Evolutionary conservation across 2,888 invertebrate species (phyloP).

Genomic region (Oasisia sp.): DNA sequence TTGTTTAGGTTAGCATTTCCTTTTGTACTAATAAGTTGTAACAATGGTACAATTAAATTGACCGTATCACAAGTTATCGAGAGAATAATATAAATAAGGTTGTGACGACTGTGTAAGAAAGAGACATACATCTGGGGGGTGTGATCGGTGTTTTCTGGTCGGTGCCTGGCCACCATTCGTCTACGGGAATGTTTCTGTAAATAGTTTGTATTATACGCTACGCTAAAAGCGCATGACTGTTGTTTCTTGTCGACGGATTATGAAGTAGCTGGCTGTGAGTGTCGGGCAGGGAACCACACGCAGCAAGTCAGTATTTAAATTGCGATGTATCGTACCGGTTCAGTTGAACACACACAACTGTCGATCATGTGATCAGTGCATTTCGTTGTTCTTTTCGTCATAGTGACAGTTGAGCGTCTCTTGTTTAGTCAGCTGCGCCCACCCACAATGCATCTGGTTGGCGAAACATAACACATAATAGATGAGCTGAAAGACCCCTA

Average conservation of each 20-base stretch:
- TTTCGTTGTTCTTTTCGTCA: conserved; percentile 6
- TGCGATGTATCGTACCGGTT: conserved; percentile 13
- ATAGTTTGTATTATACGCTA: background rate
- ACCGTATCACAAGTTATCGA: no score
- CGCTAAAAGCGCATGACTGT: conserved; percentile 13
- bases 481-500: background rate
- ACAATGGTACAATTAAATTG: no score
- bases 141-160: background rate
- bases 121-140: background rate
- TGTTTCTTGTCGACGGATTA: conserved; percentile 10
- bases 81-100: background rate
- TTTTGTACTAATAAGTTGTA: no score
- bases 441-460: background rate
- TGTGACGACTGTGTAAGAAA: background rate
- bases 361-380: conserved; percentile 11
- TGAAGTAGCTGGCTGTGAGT: background rate
- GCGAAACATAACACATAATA: background rate
- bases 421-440: background rate
- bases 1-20: no score
- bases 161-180: background rate
- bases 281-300: background rate
- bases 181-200: conserved; percentile 11
- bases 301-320: conserved; percentile 5
- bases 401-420: conserved; percentile 10
- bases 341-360: background rate